Conservation (phyloP, 2,797 vertebrate species). For the Anguilla obscura region DNA sequence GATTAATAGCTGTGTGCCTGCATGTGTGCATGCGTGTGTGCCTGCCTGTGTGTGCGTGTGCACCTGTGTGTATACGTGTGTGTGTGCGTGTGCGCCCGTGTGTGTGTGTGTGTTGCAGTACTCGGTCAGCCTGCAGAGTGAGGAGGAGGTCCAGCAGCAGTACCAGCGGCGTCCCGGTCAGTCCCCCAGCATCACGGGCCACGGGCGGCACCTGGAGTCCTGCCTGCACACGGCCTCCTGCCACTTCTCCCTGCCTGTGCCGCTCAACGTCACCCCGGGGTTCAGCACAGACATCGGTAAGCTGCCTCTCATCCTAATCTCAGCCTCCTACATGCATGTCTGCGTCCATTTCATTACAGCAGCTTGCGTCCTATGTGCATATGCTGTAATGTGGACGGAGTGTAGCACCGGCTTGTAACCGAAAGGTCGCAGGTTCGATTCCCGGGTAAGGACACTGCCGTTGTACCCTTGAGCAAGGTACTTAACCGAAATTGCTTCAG, state of each 20-base stretch:
- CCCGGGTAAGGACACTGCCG: too few relatives aligned
- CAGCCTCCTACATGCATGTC: neutral
- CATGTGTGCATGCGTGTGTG: too few relatives aligned
- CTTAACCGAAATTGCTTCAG: too few relatives aligned
- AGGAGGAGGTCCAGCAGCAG: slow-evolving; percentile 88
- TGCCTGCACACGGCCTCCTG: slow-evolving; percentile 93
- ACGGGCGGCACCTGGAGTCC: slow-evolving; percentile 90
- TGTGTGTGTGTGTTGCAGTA: slow-evolving; percentile 69
- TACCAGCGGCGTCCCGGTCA: slow-evolving; percentile 84
- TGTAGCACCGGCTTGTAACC: too few relatives aligned
- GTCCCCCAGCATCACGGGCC: slow-evolving; percentile 79
- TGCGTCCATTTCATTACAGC: slow-evolving; percentile 6
- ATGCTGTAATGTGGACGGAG: neutral
- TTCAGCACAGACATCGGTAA: slow-evolving; percentile 91
- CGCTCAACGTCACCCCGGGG: slow-evolving; percentile 90
- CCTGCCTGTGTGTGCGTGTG: slow-evolving; percentile 2
- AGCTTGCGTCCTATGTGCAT: neutral
- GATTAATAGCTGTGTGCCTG: neutral
- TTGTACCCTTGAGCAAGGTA: too few relatives aligned
- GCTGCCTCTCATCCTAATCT: neutral
- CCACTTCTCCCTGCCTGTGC: slow-evolving; percentile 94
- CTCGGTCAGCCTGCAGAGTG: slow-evolving; percentile 92
- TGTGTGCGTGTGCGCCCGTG: neutral
- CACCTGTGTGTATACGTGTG: slow-evolving; percentile 1
- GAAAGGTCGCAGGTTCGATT: too few relatives aligned